These are phyloP conservation scores for Platalea minor DNA, from an alignment of 2,797 vertebrate species.

Conservation along the genomic window DNA sequence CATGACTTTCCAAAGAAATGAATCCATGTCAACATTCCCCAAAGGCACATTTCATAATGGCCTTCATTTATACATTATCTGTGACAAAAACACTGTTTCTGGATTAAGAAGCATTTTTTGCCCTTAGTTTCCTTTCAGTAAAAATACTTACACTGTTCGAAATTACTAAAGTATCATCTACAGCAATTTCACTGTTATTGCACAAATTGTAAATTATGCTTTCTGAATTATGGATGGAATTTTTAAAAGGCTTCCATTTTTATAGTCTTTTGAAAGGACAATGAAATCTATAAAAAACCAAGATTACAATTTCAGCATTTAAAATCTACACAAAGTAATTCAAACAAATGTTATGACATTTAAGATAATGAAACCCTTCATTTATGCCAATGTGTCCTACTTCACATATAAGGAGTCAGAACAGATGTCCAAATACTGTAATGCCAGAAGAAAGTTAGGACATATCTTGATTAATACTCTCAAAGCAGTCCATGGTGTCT, in stretches of 20 bases:
- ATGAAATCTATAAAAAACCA: slow-evolving; percentile 72
- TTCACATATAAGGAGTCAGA: slow-evolving; percentile 77
- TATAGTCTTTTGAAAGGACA: slow-evolving; percentile 71
- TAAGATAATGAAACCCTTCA: slow-evolving; percentile 80
- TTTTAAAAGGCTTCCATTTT: slow-evolving; percentile 64
- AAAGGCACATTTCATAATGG: slow-evolving; percentile 46
- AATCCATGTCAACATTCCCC: slow-evolving; percentile 37
- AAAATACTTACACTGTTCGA: slow-evolving; percentile 65
- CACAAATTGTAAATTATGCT: slow-evolving; percentile 70
- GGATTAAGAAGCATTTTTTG: slow-evolving; percentile 65
- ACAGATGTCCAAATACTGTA: slow-evolving; percentile 80
- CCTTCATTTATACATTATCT: slow-evolving; percentile 60
- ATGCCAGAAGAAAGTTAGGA: slow-evolving; percentile 79
- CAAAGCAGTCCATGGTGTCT: slow-evolving; percentile 68
- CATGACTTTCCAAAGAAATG: slow-evolving; percentile 20
- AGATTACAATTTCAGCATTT: slow-evolving; percentile 78
- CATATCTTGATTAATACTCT: slow-evolving; percentile 76
- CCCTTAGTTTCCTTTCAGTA: slow-evolving; percentile 57
- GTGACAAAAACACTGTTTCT: slow-evolving; percentile 57
- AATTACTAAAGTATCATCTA: slow-evolving; percentile 63
- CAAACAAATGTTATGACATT: slow-evolving; percentile 84
- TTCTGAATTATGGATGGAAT: slow-evolving; percentile 69
- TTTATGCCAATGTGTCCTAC: slow-evolving; percentile 75
- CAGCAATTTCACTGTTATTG: slow-evolving; percentile 65
- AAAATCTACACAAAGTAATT: slow-evolving; percentile 78